Conservation (phyloP, 2,888 invertebrate species). For the Lottia gigantea region DNA sequence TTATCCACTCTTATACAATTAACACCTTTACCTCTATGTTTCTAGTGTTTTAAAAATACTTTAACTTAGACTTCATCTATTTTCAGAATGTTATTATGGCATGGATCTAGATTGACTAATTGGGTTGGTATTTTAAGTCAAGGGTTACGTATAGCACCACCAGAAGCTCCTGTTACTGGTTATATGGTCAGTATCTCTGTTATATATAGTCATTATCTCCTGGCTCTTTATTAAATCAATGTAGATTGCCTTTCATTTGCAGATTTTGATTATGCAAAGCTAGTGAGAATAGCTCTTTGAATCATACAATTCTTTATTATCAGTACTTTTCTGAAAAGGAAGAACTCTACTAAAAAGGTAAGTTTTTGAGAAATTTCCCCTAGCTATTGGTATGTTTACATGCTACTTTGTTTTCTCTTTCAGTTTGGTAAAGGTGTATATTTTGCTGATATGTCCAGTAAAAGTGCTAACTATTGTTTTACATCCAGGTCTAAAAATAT, state of each 20-base stretch:
- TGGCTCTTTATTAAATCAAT: no score
- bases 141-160: conserved; percentile 71
- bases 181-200: conserved; percentile 67
- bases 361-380: no score
- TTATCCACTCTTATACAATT: no score
- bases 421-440: conserved; percentile 72
- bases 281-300: no score
- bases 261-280: no score
- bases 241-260: no score
- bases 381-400: background rate
- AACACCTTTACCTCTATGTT: no score
- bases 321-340: no score
- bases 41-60: no score
- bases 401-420: conserved; percentile 23
- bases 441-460: conserved; percentile 72
- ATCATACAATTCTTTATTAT: no score
- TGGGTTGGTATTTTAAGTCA: conserved; percentile 71
- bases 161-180: conserved; percentile 72
- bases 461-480: conserved; percentile 72
- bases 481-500: conserved; percentile 64
- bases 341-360: no score
- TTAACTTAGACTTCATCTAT: background rate
- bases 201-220: no score
- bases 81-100: conserved; percentile 70
- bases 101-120: conserved; percentile 71